Evolutionary conservation across 2,113 vertebrate genomes (phyloP), one percentile per base, ranked within the genome.

Genomic region (Chaetorhynchus papuensis): DNA sequence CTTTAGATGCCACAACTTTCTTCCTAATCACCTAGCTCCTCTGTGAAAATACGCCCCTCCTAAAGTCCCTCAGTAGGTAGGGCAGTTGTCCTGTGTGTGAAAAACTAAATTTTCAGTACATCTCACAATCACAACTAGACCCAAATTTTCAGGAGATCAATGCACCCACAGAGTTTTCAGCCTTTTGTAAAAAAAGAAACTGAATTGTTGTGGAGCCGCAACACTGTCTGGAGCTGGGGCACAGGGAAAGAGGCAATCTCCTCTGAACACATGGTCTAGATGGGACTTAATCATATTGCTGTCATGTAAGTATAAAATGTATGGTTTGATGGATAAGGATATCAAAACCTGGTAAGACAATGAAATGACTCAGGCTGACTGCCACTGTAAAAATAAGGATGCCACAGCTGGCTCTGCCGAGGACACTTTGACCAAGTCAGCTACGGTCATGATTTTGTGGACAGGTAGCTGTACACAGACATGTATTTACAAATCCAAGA

Each of bases 181-280:
- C 2, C 1, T 69, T 94, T 44, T 44, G 7, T 49, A 11, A 35
- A 60, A 66, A 70, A 42, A 15, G 1, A 6, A 91, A 26, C 5
- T 3, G 10, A 47, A n/a, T 10, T n/a, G 1, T 42, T 68, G 4
- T 2, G 17, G 16, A 81, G 15, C 9, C 75, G 35, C 2, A 6
- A 18, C 24, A 15, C 37, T 49, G 7, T 10, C 14, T 26, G 22
- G 8, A 11, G 1, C 11, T 74, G 21, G 7, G 13, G 28, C 3
- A 31, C 4, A 28, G 50, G 18, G 15, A 26, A 70, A 59, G 31
- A 57, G 17, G 24, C 5, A 53, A 72, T 13, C 12, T 49, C 5
- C n/a, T 85, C 60, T 81, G 37, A 74, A 54, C 15, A 24, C 21
- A 12, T 2, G 1, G 26, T 50, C 33, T 70, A 44, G 20, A 14